Evolutionary conservation across 2,113 vertebrate species (phyloP).

Genomic region (Peromyscus polionotus): DNA sequence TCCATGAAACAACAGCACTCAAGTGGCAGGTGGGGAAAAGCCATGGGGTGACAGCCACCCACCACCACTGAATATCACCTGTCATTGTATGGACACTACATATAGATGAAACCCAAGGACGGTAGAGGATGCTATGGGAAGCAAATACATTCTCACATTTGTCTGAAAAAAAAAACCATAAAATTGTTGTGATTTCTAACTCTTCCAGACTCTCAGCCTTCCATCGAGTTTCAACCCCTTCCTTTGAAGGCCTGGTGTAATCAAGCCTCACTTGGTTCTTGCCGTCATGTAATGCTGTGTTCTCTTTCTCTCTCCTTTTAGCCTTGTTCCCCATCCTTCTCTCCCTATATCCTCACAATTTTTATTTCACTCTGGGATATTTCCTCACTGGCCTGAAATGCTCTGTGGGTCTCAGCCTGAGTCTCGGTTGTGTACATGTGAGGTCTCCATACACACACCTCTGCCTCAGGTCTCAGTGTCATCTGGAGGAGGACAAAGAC

Average conservation of each 20-base stretch:
- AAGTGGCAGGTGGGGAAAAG: not conserved
- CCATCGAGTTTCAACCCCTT: not conserved
- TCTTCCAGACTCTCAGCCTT: not conserved
- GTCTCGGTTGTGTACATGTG: not conserved
- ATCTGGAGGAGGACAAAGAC: not conserved
- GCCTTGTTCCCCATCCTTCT: not conserved
- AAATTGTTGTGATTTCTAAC: not conserved
- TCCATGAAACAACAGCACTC: not conserved
- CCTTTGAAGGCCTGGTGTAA: rapidly evolving
- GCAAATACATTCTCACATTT: not conserved
- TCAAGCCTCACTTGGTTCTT: not conserved
- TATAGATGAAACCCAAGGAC: not conserved
- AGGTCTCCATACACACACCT: not conserved
- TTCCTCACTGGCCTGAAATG: not conserved
- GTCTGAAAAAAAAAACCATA: not conserved
- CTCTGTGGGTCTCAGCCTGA: not conserved
- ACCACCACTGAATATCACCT: not conserved
- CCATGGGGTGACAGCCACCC: not conserved
- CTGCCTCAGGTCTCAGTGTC: too few species aligned
- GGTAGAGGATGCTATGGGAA: rapidly evolving
- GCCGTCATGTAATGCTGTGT: rapidly evolving
- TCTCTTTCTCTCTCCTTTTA: not conserved
- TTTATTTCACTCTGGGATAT: not conserved
- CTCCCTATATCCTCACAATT: too few species aligned
- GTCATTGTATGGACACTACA: too few species aligned